Evolutionary conservation across 2,113 vertebrate species (phyloP), one percentile per base, ranked within the genome.

Genomic region (Willisornis vidua): DNA sequence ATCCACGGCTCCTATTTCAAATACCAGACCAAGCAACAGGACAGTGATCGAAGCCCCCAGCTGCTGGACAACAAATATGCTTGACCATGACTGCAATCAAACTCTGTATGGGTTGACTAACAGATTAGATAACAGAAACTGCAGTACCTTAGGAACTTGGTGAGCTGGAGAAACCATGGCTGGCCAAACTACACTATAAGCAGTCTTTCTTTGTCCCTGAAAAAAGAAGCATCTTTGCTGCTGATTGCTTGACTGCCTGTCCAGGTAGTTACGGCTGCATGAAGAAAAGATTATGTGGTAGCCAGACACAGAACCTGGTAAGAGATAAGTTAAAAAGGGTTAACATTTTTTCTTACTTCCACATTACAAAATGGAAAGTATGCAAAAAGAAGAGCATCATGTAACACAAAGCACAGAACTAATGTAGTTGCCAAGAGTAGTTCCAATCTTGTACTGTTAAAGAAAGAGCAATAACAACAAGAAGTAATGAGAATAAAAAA

Each of bases 131-230:
- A 96, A 97, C 23, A 95, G 81, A 97, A 94, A 94, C 57, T 82
- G 92, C 90, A 71, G 94, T 98, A 98, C 98, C 98, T 98, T 52
- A 78, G 98, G 98, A 97, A 98, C 97, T 89, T 88, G 96, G 89
- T 98, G 97, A 94, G 98, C 97, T 62, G 98, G 94, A 97, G 98
- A 98, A 96, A 98, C 98, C 6, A 72, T 57, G 94, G 98, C 98
- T 74, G 98, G 98, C 88, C 92, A 97, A 94, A 98, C 98, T 97
- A 98, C 24, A 83, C 83, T 97, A 91, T 98, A 98, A 89, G 97
- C 90, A 95, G 90, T 57, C 74, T 96, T 97, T 96, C 97, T 98
- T 97, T 97, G 98, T 97, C 96, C 97, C 89, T 80, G 89, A 93
- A 96, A 98, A 96, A 97, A 97, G 96, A 97, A 96, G 97, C 94